Conservation (phyloP, 2,113 vertebrate species). For the Brachyhypopomus occidentalis region DNA sequence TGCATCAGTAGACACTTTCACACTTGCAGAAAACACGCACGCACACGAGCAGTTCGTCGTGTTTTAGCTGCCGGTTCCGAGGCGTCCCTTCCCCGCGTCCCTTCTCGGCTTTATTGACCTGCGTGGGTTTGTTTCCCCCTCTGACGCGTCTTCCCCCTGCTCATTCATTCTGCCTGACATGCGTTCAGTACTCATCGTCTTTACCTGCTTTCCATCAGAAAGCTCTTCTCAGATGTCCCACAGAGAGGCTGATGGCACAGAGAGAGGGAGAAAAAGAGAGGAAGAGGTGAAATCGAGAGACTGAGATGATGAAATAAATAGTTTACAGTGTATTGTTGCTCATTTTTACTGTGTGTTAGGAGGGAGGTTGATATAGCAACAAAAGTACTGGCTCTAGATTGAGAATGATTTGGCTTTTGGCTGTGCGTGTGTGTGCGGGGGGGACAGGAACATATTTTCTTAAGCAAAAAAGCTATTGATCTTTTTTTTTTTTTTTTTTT, state of each 20-base stretch:
- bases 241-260: slow-evolving; percentile 46
- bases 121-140: slow-evolving; percentile 33
- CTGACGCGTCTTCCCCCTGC: slow-evolving; percentile 12
- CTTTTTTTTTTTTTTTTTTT: not conserved
- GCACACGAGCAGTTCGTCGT: slow-evolving; percentile 26
- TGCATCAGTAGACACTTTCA: not conserved
- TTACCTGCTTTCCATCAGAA: slow-evolving; percentile 40
- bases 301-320: slow-evolving; percentile 18
- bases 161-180: slow-evolving; percentile 52
- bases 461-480: not conserved
- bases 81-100: slow-evolving; percentile 31
- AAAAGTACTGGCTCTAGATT: not conserved
- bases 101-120: slow-evolving; percentile 40
- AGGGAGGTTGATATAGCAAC: not conserved
- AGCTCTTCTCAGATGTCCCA: slow-evolving; percentile 42
- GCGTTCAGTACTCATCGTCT: slow-evolving; percentile 54
- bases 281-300: slow-evolving; percentile 15
- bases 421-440: not conserved
- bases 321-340: slow-evolving; percentile 6
- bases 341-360: not conserved
- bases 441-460: not conserved
- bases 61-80: slow-evolving; percentile 49
- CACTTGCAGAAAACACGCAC: slow-evolving; percentile 9
- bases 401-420: not conserved
- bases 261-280: slow-evolving; percentile 24